Evolutionary conservation across 2,797 vertebrate genomes (phyloP).

Genomic region (Corythornis leucogaster): DNA sequence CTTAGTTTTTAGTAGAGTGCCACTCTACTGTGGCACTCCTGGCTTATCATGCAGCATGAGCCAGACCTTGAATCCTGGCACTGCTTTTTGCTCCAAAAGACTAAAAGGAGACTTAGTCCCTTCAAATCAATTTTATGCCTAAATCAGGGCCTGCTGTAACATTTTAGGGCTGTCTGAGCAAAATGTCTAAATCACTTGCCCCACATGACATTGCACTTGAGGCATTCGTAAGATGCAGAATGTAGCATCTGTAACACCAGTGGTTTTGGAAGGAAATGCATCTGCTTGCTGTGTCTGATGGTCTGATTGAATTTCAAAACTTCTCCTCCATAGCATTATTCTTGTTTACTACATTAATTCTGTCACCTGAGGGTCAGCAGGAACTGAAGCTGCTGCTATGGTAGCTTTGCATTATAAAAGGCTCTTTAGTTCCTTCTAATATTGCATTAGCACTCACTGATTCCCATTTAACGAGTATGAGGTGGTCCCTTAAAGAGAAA

Average conservation of each 20-base stretch:
- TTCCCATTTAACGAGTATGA: neutral
- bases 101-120: neutral
- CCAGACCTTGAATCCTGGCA: neutral
- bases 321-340: neutral
- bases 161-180: neutral
- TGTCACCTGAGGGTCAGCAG: neutral
- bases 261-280: neutral
- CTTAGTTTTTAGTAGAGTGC: neutral
- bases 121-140: neutral
- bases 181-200: neutral
- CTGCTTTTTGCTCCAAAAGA: neutral
- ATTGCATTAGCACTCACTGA: neutral
- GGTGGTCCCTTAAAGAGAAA: neutral
- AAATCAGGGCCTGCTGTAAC: neutral
- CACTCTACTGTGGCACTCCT: too few relatives aligned
- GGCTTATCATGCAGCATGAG: fast-evolving
- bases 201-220: neutral
- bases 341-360: neutral
- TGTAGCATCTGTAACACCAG: neutral
- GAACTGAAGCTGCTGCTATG: neutral
- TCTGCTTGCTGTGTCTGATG: neutral
- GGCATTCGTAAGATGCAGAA: neutral
- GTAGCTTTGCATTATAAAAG: neutral
- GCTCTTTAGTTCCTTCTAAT: neutral
- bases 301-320: neutral